Base-by-base conservation (phyloP, 2,797 vertebrate genomes). In the Urosaurus nigricauda region DNA sequence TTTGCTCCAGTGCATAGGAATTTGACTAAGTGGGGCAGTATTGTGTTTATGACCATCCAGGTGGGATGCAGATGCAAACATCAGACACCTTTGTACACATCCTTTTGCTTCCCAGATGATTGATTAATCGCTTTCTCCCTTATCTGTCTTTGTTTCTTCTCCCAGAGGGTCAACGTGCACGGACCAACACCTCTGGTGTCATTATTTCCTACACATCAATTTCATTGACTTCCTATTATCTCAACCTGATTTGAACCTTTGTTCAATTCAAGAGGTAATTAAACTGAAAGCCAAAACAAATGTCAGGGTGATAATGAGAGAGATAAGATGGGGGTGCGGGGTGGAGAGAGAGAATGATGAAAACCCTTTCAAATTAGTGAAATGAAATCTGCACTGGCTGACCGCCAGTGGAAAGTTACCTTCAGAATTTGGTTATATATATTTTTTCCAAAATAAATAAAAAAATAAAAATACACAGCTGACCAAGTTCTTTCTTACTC, bases 231-330 rank as follows among this genome's bases (percentile, higher is more conserved):
- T 95, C 91, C 93, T 93, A 88, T 92, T 93, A 93, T 94, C 93
- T 94, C 91, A 93, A 92, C 29, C 82, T 88, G 94, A 90, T 91
- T 91, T 94, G 92, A 58, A 95, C 89, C 95, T 97, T 96, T 96
- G 95, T 96, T 96, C 94, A 91, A 87, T 93, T 94, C 92, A 93
- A 93, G 94, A 94, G 93, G 94, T 96, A 96, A 96, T 95, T 96
- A 95, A 96, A 96, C 87, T 83, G 56, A 82, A 95, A 96, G 96
- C 96, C 96, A 97, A 96, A 96, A 95, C 96, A 96, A 97, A 97
- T 96, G 96, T 96, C 96, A 97, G 94, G 58, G 81, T 90, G 96
- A 96, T 96, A 96, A 96, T 92, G 94, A 96, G 91, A 90, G 88
- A 85, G 94, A 95, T 93, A 95, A 87, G 93, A 90, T 89, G 92